Evolutionary conservation across 2,888 invertebrate species (phyloP).

Genomic region (Morinoia aosen): DNA sequence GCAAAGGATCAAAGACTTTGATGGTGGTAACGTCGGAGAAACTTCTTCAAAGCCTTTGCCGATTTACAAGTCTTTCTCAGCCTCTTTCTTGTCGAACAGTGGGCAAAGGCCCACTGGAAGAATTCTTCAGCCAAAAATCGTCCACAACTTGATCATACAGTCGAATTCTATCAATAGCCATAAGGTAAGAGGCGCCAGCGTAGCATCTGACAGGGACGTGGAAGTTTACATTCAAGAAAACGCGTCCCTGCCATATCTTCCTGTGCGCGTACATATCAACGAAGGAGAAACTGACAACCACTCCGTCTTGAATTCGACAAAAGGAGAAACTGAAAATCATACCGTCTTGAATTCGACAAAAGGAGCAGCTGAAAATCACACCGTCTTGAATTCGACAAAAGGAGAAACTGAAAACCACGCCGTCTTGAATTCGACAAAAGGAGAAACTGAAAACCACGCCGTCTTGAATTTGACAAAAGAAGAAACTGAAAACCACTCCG

Average conservation of each 20-base stretch:
- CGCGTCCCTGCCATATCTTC: neutral
- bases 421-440: neutral
- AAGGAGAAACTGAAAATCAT: neutral
- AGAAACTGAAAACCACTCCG: too few species aligned
- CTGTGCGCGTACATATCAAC: neutral
- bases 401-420: too few species aligned
- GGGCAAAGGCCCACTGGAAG: neutral
- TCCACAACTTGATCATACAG: conserved; percentile 49
- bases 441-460: neutral
- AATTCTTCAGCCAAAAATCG: conserved; percentile 30
- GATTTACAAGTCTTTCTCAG: conserved; percentile 44
- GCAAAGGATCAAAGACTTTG: conserved; percentile 20
- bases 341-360: neutral
- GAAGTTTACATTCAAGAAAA: neutral
- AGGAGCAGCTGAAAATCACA: neutral
- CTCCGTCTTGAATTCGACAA: neutral
- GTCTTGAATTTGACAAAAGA: too few species aligned
- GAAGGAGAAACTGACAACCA: neutral
- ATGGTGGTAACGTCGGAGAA: neutral
- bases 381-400: too few species aligned
- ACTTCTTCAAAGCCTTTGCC: neutral
- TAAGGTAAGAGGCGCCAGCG: neutral
- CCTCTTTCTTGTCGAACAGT: neutral
- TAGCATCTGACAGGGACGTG: neutral
- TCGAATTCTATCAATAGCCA: conserved; percentile 25